Conservation (phyloP, 2,888 invertebrate species). For the Drosophila prostipennis region DNA sequence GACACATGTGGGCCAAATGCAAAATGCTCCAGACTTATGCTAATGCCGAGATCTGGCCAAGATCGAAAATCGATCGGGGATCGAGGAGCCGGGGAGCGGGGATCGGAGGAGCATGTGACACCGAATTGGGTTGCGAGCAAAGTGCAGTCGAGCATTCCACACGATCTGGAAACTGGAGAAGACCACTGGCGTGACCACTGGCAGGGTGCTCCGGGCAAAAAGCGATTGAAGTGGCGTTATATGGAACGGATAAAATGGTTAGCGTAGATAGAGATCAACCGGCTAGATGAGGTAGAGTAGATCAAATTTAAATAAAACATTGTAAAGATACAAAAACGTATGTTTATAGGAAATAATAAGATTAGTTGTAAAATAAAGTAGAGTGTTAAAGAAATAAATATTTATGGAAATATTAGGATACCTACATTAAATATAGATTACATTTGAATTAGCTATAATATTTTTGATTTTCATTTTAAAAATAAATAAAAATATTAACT, state of each 20-base stretch:
- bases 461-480: too few species aligned
- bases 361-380: too few species aligned
- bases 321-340: neutral
- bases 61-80: neutral
- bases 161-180: slow-evolving; percentile 23
- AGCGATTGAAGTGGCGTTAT: slow-evolving; percentile 2
- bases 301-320: too few species aligned
- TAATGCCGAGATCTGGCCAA: slow-evolving; percentile 9
- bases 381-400: too few species aligned
- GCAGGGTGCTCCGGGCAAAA: slow-evolving; percentile 18
- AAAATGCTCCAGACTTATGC: slow-evolving; percentile 25
- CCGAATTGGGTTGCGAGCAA: slow-evolving; percentile 40
- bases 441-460: too few species aligned
- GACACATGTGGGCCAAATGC: slow-evolving; percentile 70
- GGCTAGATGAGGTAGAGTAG: too few species aligned
- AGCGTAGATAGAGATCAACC: neutral
- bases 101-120: slow-evolving; percentile 9
- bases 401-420: too few species aligned
- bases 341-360: neutral
- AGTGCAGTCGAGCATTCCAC: slow-evolving; percentile 40
- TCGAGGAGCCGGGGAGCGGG: neutral
- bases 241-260: neutral
- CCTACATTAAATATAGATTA: too few species aligned
- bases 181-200: slow-evolving; percentile 10
- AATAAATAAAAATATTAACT: too few species aligned